phyloP scores from a whole-genome alignment of 2,113 vertebrate genomes.

The Muntiacus muntjak region DNA sequence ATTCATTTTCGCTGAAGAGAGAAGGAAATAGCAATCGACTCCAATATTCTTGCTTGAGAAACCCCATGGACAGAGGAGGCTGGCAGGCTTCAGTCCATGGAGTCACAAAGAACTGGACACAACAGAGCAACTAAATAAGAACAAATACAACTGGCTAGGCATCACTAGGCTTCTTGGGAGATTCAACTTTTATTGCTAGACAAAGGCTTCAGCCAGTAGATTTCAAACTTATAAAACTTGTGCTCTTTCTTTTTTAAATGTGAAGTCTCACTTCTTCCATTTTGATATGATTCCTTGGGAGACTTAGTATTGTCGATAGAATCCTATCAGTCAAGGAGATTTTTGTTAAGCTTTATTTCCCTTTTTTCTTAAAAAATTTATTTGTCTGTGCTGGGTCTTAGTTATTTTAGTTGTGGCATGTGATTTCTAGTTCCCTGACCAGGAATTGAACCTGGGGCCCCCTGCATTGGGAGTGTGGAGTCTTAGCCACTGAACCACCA shows the following conservation, averaged over 20 bases:
- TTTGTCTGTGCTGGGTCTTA: not conserved
- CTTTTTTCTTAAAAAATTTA: not conserved
- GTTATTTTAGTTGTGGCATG: not conserved
- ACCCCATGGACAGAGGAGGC: not conserved
- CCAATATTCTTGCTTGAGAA: not conserved
- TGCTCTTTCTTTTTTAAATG: not conserved
- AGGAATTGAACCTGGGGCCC: not conserved
- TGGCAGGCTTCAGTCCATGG: not conserved
- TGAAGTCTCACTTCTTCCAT: not conserved
- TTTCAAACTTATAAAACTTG: not conserved
- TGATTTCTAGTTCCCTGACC: not conserved
- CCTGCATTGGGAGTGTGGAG: not conserved
- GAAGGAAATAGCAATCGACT: not conserved
- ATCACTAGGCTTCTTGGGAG: not conserved
- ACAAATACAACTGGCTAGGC: not conserved
- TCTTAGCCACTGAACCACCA: not conserved
- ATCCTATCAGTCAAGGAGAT: not conserved
- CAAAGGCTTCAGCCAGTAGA: not conserved
- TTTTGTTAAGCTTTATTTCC: not conserved
- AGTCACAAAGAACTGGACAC: not conserved
- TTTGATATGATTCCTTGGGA: not conserved
- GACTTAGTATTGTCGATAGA: not conserved
- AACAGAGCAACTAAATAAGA: not conserved
- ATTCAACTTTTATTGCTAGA: not conserved
- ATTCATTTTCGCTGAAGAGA: not conserved